Percentiles rank a stretch among this genome's conserved stretches.
phyloP scores from a whole-genome alignment of 2,888 invertebrate genomes.

The Nephrocerus scutellatus region DNA sequence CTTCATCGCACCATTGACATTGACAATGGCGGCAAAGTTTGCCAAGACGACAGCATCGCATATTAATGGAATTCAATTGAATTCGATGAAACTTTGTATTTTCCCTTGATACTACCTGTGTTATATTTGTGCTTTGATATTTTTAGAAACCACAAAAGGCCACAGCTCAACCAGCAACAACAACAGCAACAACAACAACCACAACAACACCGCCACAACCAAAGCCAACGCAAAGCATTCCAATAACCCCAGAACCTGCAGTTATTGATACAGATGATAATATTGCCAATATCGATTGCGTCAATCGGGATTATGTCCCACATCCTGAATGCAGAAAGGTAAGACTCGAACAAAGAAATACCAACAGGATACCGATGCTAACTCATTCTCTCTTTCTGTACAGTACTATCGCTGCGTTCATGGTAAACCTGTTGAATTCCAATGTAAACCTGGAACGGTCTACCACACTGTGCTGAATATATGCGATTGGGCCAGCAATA shows the following conservation, averaged over 20 bases:
- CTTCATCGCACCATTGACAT: no score
- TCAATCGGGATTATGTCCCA: constrained; percentile 52
- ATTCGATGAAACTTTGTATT: constrained; percentile 2
- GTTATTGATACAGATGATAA: constrained; percentile 34
- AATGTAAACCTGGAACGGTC: constrained; percentile 66
- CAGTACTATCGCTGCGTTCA: constrained; percentile 84
- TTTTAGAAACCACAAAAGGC: constrained; percentile 31
- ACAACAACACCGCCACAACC: constrained; percentile 12
- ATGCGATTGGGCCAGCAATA: constrained; percentile 76
- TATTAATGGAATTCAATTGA: not conserved
- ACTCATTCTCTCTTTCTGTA: constrained; percentile 27
- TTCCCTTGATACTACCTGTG: no score
- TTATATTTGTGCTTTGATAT: constrained; percentile 6
- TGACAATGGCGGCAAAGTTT: constrained; percentile 10
- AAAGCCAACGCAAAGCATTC: constrained; percentile 26
- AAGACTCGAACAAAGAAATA: constrained; percentile 10
- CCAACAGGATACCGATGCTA: not conserved
- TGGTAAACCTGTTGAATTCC: constrained; percentile 64
- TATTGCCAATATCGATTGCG: constrained; percentile 46
- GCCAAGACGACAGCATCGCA: not conserved
- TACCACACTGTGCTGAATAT: constrained; percentile 64
- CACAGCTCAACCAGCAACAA: constrained; percentile 33
- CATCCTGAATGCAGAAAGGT: constrained; percentile 56
- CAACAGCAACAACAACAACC: constrained; percentile 22
- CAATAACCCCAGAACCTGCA: constrained; percentile 18